Evolutionary conservation across 2,888 invertebrate genomes (phyloP), one percentile per base, ranked within the genome.

Genomic region (Hyles lineata): DNA sequence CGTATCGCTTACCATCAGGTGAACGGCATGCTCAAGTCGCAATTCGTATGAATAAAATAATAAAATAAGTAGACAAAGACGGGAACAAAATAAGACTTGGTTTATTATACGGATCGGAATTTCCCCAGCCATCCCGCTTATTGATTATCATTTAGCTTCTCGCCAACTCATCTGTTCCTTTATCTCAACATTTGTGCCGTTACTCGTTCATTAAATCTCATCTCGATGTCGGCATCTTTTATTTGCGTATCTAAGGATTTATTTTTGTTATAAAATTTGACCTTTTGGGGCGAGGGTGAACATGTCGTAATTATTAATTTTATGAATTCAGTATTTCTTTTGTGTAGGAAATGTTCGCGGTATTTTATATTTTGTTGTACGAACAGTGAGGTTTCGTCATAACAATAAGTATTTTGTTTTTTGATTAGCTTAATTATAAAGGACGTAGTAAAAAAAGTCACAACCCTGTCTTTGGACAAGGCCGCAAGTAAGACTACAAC

Each of bases 81-180:
- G 43, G n/a, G n/a, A n/a, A 11, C 35, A 63, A 63, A 63, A 63
- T 21, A 21, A 43, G 63, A n/a, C 23, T 23, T 23, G 43, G 43
- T 50, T 35, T 43, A 67, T 67, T 43, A 67, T n/a, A 67, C 23
- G 7, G 17, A 50, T 67, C 50, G 43, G 67, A 23, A 17, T 67
- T 67, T 43, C 23, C 67, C 35, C 23, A 7, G 17, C 67, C 67
- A 23, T 17, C 67, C 23, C 23, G 21, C 50, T 50, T 67, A 67
- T 67, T 67, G 67, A 67, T 67, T 67, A 67, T 67, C 67, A 67
- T 67, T 67, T 67, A 67, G 67, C 67, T 67, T 67, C 67, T 67
- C 43, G 67, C 67, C 50, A 50, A 50, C 67, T 67, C 67, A 67
- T 67, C 50, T 23, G 17, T 67, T 67, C 67, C 17, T 67, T 67